These are phyloP conservation scores for Scophthalmus maximus DNA, from an alignment of 2,113 vertebrate genomes.

Conservation along the genomic window DNA sequence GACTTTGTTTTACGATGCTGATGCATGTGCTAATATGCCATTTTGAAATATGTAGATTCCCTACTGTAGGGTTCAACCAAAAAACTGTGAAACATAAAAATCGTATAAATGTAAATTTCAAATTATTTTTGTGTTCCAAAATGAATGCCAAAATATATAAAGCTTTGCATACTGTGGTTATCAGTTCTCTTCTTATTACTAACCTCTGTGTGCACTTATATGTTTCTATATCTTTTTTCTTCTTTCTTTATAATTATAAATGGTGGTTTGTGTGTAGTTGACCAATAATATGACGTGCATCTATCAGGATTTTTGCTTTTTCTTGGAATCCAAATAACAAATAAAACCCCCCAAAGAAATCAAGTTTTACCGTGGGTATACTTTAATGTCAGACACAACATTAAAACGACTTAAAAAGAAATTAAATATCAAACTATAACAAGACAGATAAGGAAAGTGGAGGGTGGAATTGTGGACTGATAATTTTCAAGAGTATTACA, in stretches of 20 bases:
- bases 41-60: slow-evolving; percentile 18
- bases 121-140: slow-evolving; percentile 30
- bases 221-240: slow-evolving; percentile 33
- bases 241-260: neutral
- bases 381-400: neutral
- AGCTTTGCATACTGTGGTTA: slow-evolving; percentile 27
- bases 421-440: neutral
- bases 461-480: neutral
- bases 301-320: slow-evolving; percentile 18
- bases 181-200: neutral
- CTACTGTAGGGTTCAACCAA: slow-evolving; percentile 21
- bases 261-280: slow-evolving; percentile 5
- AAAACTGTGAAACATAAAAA: slow-evolving; percentile 67
- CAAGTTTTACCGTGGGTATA: neutral
- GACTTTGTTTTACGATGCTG: slow-evolving; percentile 21
- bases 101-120: neutral
- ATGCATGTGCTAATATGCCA: slow-evolving; percentile 52
- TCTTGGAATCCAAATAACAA: slow-evolving; percentile 25
- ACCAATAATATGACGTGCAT: slow-evolving; percentile 11
- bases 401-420: neutral
- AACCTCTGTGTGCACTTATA: neutral
- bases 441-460: neutral
- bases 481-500: neutral
- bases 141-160: slow-evolving; percentile 22
- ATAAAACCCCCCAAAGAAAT: slow-evolving; percentile 3